These are phyloP conservation scores for Thymelicus sylvestris DNA, from an alignment of 2,888 invertebrate species.

Conservation along the genomic window DNA sequence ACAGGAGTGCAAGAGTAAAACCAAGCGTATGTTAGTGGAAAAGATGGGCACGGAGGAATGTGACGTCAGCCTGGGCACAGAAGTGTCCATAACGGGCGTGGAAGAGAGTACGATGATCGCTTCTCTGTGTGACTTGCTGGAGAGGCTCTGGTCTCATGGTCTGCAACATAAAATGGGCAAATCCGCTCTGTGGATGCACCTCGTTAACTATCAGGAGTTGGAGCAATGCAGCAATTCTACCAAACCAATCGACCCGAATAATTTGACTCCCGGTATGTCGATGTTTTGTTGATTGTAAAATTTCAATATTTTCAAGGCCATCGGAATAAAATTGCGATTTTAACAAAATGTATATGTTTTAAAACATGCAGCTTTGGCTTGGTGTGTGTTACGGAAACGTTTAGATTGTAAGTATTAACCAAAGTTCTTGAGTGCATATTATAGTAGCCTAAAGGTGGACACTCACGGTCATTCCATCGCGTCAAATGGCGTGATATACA, in stretches of 20 bases:
- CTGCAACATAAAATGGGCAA: conserved; percentile 98
- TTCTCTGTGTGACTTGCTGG: conserved; percentile 98
- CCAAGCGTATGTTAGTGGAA: conserved; percentile 99
- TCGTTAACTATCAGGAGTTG: conserved; percentile 94
- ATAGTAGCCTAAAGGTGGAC: too few relatives aligned
- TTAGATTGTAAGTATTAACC: conserved; percentile 92
- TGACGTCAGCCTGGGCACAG: conserved; percentile 95
- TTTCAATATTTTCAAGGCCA: not conserved
- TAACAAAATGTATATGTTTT: conserved; percentile 39
- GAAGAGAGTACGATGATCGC: conserved; percentile 99
- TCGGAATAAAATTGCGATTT: not conserved
- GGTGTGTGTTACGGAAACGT: conserved; percentile 96
- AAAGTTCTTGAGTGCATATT: not conserved
- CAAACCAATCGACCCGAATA: conserved; percentile 81
- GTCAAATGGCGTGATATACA: too few relatives aligned
- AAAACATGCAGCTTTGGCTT: conserved; percentile 92
- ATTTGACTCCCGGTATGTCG: conserved; percentile 79
- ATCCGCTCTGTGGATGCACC: conserved; percentile 98
- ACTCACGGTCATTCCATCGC: too few relatives aligned
- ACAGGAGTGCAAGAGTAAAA: conserved; percentile 96
- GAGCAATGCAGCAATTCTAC: conserved; percentile 87
- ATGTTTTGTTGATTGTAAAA: not conserved
- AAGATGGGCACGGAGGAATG: conserved; percentile 99
- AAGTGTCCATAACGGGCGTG: conserved; percentile 88
- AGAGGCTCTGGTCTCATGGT: conserved; percentile 99